phyloP scores from a whole-genome alignment of 2,797 vertebrate species.

The Apodemus agrarius region DNA sequence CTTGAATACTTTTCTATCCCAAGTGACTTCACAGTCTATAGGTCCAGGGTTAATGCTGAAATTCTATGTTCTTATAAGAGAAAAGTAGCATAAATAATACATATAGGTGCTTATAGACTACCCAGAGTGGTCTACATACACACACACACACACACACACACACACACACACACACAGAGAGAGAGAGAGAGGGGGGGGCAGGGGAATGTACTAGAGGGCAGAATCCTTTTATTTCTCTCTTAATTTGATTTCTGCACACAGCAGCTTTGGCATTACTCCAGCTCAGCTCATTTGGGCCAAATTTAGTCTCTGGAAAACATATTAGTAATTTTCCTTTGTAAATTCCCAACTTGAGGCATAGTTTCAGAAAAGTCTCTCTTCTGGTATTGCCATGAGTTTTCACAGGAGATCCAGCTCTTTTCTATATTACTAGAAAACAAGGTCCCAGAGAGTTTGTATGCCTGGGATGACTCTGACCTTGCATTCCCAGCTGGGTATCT shows the following conservation, averaged over 20 bases:
- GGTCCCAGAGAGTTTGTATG: accelerated
- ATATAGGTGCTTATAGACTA: background rate
- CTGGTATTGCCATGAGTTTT: background rate
- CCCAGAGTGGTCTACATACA: too few species aligned
- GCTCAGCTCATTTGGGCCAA: accelerated
- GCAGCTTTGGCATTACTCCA: background rate
- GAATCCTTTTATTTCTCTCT: background rate
- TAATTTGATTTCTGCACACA: background rate
- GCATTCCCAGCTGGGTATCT: background rate
- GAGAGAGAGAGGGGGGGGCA: too few species aligned
- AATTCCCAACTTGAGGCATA: background rate
- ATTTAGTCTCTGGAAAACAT: background rate
- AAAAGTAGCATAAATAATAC: background rate
- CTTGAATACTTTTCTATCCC: too few species aligned
- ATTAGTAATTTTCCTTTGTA: too few species aligned
- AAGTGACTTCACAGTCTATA: accelerated
- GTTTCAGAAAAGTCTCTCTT: background rate
- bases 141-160: too few species aligned
- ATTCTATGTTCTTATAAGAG: accelerated
- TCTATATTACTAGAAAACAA: background rate
- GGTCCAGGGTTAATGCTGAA: accelerated
- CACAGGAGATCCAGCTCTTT: background rate
- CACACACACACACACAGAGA: too few species aligned
- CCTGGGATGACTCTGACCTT: too few species aligned
- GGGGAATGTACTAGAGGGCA: background rate